A percentile compares a stretch with the other conserved stretches of the same genome.
Evolutionary conservation across 2,113 vertebrate species (phyloP).

Genomic region (Apteryx owenii): DNA sequence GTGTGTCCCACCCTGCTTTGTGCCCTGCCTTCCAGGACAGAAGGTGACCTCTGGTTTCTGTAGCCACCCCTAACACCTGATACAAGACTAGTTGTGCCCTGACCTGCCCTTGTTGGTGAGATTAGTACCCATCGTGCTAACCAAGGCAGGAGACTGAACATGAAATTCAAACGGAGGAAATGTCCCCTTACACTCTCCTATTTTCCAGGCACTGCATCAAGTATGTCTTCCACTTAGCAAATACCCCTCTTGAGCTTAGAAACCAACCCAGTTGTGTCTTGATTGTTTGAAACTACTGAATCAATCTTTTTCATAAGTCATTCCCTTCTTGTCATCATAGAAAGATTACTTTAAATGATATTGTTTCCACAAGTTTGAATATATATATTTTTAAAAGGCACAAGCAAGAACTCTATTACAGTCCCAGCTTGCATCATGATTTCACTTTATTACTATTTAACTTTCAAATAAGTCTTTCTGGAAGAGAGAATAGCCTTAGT

Average conservation of each 20-base stretch:
- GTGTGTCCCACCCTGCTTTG: background rate
- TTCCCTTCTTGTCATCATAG: background rate
- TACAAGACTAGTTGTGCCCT: background rate
- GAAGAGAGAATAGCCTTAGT: background rate
- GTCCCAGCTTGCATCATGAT: background rate
- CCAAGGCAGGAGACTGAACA: background rate
- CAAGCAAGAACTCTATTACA: background rate
- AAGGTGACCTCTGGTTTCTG: background rate
- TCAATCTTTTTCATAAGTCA: background rate
- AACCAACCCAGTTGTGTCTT: background rate
- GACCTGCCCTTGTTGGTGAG: background rate
- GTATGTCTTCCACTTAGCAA: background rate
- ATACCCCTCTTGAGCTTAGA: background rate
- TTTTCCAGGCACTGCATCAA: background rate
- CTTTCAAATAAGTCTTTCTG: constrained; percentile 37
- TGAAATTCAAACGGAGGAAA: background rate
- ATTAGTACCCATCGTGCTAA: background rate
- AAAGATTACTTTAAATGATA: background rate
- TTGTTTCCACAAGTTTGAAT: background rate
- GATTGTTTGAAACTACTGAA: background rate
- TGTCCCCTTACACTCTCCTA: background rate
- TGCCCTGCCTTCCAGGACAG: background rate
- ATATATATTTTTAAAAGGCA: background rate
- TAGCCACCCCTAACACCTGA: background rate
- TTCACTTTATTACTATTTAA: constrained; percentile 41